A percentile compares a stretch with the other conserved stretches of the same genome.
These are phyloP conservation scores for Pelecanoides urinatrix DNA, from an alignment of 2,113 vertebrate species.

Conservation along the genomic window DNA sequence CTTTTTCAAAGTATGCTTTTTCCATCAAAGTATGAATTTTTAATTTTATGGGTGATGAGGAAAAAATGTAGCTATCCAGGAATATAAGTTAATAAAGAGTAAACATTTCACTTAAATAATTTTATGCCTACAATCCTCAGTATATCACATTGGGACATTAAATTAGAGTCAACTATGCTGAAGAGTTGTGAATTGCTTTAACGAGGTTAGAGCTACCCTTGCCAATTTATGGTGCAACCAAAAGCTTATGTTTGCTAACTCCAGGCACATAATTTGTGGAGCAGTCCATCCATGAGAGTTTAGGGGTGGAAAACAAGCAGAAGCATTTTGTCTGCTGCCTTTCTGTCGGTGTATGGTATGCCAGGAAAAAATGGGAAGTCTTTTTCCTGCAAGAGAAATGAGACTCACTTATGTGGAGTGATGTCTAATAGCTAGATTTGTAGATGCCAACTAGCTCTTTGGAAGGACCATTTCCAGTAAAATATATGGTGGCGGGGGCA, in stretches of 20 bases:
- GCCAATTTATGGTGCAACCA: background rate
- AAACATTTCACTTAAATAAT: background rate
- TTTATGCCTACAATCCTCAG: background rate
- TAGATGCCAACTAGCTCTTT: background rate
- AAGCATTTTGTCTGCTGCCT: background rate
- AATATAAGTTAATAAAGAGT: background rate
- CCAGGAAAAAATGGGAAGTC: background rate
- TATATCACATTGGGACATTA: background rate
- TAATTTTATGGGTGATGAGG: background rate
- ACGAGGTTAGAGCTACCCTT: background rate
- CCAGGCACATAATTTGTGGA: background rate
- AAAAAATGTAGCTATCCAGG: background rate
- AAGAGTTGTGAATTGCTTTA: background rate
- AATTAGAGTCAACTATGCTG: background rate
- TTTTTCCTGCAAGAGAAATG: background rate
- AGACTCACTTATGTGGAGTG: background rate
- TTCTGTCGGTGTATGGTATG: accelerated
- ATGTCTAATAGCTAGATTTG: background rate
- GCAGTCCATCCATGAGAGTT: background rate
- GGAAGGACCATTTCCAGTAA: background rate
- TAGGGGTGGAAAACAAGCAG: background rate
- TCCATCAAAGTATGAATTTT: background rate
- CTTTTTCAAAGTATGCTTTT: background rate
- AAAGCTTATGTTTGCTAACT: background rate
- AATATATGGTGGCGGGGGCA: accelerated